Conservation (phyloP, 2,888 invertebrate genomes). For the Brachycybe producta region DNA sequence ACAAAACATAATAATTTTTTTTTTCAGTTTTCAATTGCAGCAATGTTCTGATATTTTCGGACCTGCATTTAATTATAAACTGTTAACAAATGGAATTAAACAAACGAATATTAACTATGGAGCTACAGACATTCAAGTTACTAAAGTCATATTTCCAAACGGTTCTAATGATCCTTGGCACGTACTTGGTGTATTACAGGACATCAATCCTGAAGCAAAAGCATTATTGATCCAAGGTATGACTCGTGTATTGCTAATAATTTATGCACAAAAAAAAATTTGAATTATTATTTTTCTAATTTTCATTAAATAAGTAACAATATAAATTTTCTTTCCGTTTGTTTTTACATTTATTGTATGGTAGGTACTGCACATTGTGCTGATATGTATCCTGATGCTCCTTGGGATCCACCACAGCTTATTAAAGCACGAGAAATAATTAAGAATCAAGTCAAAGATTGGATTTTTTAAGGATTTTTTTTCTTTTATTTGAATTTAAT, state of each 20-base stretch:
- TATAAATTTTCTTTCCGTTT: conserved; percentile 13
- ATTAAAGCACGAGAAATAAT: conserved; percentile 53
- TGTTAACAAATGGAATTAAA: too few species aligned
- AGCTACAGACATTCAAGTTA: conserved; percentile 52
- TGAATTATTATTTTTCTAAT: conserved; percentile 18
- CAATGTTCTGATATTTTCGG: too few species aligned
- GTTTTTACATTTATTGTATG: not conserved
- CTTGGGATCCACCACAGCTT: conserved; percentile 52
- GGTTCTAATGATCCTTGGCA: conserved; percentile 65
- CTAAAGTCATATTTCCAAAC: conserved; percentile 61
- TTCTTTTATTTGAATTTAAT: too few species aligned
- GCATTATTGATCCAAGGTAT: too few species aligned
- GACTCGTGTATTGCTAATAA: too few species aligned
- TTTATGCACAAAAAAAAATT: conserved; percentile 35
- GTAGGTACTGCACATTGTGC: conserved; percentile 88
- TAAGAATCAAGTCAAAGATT: conserved; percentile 5
- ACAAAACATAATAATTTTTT: too few species aligned
- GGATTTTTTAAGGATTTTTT: not conserved
- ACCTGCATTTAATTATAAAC: too few species aligned
- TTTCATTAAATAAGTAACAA: not conserved
- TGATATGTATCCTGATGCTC: conserved; percentile 69
- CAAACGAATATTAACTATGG: conserved; percentile 47
- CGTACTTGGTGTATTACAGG: conserved; percentile 35
- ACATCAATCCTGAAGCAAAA: conserved; percentile 30
- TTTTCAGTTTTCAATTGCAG: too few species aligned